Evolutionary conservation across 1,140 invertebrate genomes (phyloP).

Genomic region (Penaeus indicus): DNA sequence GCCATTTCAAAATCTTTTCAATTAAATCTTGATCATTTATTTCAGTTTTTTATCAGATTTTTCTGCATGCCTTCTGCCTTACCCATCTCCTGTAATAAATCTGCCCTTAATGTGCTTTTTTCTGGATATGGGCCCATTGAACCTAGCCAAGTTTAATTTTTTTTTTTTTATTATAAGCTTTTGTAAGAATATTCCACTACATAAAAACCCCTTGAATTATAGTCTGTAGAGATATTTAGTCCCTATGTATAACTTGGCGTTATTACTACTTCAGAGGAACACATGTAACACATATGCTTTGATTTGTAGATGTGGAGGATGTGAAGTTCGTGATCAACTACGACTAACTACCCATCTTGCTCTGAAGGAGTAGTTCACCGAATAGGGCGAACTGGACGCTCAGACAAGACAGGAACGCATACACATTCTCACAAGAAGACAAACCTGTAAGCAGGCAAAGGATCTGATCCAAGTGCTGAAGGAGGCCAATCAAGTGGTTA

Average conservation of each 20-base stretch:
- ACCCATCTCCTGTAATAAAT: neutral
- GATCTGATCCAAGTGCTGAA: slow-evolving; percentile 91
- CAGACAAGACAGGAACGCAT: slow-evolving; percentile 94
- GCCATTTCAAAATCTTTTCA: slow-evolving; percentile 46
- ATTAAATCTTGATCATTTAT: too few relatives aligned
- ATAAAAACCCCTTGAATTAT: slow-evolving; percentile 38
- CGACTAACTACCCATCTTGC: slow-evolving; percentile 97
- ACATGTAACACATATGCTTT: slow-evolving; percentile 32
- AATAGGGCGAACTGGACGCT: slow-evolving; percentile 96
- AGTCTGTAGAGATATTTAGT: neutral
- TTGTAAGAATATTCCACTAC: slow-evolving; percentile 24
- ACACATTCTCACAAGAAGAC: slow-evolving; percentile 95
- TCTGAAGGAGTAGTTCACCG: slow-evolving; percentile 99
- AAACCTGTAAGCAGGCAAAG: slow-evolving; percentile 91
- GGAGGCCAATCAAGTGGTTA: slow-evolving; percentile 90
- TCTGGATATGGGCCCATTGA: slow-evolving; percentile 50
- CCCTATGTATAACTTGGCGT: slow-evolving; percentile 53
- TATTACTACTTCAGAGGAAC: neutral
- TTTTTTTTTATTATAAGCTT: neutral
- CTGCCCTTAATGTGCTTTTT: neutral
- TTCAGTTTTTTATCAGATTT: slow-evolving; percentile 21
- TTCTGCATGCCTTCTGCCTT: slow-evolving; percentile 12
- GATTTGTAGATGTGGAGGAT: slow-evolving; percentile 92
- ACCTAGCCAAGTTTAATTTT: slow-evolving; percentile 59
- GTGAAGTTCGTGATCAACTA: slow-evolving; percentile 99